Evolutionary conservation across 2,888 invertebrate species (phyloP).

Genomic region (Oligia latruncula): DNA sequence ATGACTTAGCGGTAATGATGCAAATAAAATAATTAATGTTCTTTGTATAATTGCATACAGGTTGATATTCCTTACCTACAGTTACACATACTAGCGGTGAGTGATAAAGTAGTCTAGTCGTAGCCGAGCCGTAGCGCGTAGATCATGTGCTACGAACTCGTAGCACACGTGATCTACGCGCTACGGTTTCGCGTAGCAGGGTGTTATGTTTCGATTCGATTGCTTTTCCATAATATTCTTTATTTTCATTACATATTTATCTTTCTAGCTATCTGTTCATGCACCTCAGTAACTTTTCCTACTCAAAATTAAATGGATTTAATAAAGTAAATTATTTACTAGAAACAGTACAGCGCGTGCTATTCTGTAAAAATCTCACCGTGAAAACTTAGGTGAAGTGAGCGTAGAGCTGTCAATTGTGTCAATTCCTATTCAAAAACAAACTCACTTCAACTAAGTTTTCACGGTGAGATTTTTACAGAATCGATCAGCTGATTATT

Average conservation of each 20-base stretch:
- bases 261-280: neutral
- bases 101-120: neutral
- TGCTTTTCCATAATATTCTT: neutral
- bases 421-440: too few species aligned
- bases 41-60: neutral
- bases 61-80: neutral
- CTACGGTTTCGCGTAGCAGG: neutral
- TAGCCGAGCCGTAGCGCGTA: constrained; percentile 22
- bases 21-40: neutral
- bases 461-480: too few species aligned
- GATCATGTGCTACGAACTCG: constrained; percentile 15
- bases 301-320: neutral
- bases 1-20: neutral
- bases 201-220: neutral
- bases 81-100: neutral
- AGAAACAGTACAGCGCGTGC: neutral
- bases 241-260: neutral
- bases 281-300: neutral
- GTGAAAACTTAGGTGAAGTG: too few species aligned
- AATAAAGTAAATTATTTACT: neutral
- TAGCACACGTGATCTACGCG: constrained; percentile 22
- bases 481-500: neutral
- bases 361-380: too few species aligned
- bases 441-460: too few species aligned
- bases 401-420: too few species aligned